Evolutionary conservation across 2,113 vertebrate genomes (phyloP).

Genomic region (Sapayoa aenigma): DNA sequence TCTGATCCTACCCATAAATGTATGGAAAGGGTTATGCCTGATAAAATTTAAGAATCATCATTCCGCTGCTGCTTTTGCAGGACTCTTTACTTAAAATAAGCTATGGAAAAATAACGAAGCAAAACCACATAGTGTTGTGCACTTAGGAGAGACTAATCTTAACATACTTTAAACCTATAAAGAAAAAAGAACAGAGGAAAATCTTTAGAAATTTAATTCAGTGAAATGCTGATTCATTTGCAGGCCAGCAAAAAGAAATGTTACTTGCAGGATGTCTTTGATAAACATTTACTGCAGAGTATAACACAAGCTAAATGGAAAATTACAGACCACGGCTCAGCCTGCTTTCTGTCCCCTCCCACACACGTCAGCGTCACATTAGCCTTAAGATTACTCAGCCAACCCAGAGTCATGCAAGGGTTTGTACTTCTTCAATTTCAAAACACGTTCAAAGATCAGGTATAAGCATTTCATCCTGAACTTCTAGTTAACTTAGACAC

Average conservation of each 20-base stretch:
- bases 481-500: not conserved
- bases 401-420: not conserved
- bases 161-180: not conserved
- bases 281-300: not conserved
- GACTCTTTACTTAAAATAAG: not conserved
- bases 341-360: not conserved
- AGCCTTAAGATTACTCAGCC: not conserved
- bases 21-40: not conserved
- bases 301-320: not conserved
- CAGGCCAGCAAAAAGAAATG: not conserved
- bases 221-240: not conserved
- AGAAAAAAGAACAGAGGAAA: not conserved
- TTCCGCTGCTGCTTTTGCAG: not conserved
- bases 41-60: fast-evolving
- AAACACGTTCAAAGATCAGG: not conserved
- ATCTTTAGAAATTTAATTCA: not conserved
- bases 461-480: not conserved
- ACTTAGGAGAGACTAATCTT: not conserved
- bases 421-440: not conserved
- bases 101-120: not conserved
- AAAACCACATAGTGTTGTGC: not conserved
- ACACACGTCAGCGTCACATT: not conserved
- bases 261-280: not conserved
- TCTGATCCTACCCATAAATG: not conserved
- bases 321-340: not conserved